Conservation (phyloP, 2,888 invertebrate genomes). For the Polylopha cassiicola region DNA sequence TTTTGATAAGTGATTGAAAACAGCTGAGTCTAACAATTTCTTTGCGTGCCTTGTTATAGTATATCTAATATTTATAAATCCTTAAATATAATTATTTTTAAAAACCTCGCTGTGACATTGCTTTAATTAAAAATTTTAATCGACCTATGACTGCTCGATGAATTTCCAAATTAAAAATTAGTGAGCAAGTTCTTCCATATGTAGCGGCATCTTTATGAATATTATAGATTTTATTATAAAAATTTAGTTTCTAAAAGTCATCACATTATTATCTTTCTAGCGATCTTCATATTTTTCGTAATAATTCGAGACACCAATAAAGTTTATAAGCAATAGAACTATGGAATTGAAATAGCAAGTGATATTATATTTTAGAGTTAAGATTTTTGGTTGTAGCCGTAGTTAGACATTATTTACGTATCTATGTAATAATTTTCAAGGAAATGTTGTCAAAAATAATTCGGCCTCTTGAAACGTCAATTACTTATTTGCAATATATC, state of each 20-base stretch:
- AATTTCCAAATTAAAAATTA: slow-evolving; percentile 24
- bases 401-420: slow-evolving; percentile 4
- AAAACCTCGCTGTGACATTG: slow-evolving; percentile 13
- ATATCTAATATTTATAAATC: slow-evolving; percentile 1
- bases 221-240: slow-evolving; percentile 3
- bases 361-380: slow-evolving; percentile 17
- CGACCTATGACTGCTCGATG: slow-evolving; percentile 14
- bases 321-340: slow-evolving; percentile 26
- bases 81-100: slow-evolving; percentile 5
- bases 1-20: no score
- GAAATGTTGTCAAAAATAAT: slow-evolving; percentile 1
- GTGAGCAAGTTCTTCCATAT: slow-evolving; percentile 34
- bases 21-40: slow-evolving; percentile 30
- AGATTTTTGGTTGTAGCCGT: background rate
- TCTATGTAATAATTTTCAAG: no score
- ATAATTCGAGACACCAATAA: slow-evolving; percentile 13
- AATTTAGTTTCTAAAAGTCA: background rate
- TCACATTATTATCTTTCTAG: no score
- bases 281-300: slow-evolving; percentile 4
- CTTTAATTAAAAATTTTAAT: slow-evolving; percentile 15
- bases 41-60: slow-evolving; percentile 49
- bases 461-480: slow-evolving; percentile 16
- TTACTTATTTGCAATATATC: slow-evolving; percentile 20
- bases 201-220: slow-evolving; percentile 37
- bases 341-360: slow-evolving; percentile 30